Evolutionary conservation across 2,113 vertebrate species (phyloP).

Genomic region (Platycercus adscitus): DNA sequence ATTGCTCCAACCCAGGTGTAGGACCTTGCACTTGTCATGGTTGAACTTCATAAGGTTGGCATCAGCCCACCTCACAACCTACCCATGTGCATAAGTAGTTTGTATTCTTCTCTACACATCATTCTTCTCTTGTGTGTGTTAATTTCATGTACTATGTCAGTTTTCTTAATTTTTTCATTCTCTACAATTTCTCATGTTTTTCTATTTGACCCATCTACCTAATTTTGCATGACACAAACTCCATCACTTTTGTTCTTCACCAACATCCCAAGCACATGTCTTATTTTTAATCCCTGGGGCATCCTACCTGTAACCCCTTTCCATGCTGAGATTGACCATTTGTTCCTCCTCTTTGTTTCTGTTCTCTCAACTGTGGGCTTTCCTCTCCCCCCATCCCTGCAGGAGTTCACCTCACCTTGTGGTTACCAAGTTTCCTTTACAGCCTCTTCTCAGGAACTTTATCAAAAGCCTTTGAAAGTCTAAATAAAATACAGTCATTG

Average conservation of each 20-base stretch:
- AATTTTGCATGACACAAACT: slow-evolving; percentile 58
- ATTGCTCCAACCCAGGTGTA: too few species aligned
- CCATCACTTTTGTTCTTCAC: slow-evolving; percentile 28
- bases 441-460: slow-evolving; percentile 38
- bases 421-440: slow-evolving; percentile 17
- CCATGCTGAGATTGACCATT: slow-evolving; percentile 36
- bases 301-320: slow-evolving; percentile 28
- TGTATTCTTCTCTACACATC: not conserved
- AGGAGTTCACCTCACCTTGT: slow-evolving; percentile 35
- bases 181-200: slow-evolving; percentile 14
- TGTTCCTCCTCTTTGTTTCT: slow-evolving; percentile 51
- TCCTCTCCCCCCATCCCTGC: not conserved
- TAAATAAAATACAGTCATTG: slow-evolving; percentile 35
- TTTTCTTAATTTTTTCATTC: slow-evolving; percentile 2
- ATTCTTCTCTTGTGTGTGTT: not conserved
- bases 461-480: slow-evolving; percentile 43
- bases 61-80: not conserved
- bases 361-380: not conserved
- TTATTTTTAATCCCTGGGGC: slow-evolving; percentile 27
- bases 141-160: not conserved
- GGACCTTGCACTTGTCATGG: too few species aligned
- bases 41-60: too few species aligned
- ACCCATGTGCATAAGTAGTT: not conserved
- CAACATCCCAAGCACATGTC: slow-evolving; percentile 2
- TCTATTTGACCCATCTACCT: not conserved